Base-by-base conservation (phyloP, 2,797 vertebrate species). In the Hapalemur alaotrensis region DNA sequence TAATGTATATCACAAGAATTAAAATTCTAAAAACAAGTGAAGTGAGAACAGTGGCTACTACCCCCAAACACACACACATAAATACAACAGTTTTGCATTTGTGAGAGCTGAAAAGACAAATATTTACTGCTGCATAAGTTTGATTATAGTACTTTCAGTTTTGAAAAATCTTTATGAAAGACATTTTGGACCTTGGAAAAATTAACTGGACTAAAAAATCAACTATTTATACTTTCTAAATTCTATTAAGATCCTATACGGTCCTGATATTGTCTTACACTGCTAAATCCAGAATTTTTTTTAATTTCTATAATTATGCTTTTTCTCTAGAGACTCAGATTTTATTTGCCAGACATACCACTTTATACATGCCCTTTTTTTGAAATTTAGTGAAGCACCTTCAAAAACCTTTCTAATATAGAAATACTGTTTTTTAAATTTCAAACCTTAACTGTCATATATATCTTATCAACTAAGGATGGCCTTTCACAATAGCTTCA, bases 161-260 rank as follows among this genome's bases (percentile, higher is more conserved):
- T 97, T 67, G 35, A 54, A 87, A 92, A 93, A 76, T 90, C 32
- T 83, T 87, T 90, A 80, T 73, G 32, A 83, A 80, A 90, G 8
- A 54, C 18, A 90, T 85, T 79, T 82, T 54, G 59, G 87, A 10
- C 7, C 52, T 79, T 92, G 11, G 81, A 92, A 88, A 96, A 92
- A 86, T 73, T 89, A 92, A 92, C 25, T 67, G 32, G 17, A 80
- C 93, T 32, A 81, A 63, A 84, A 91, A 95, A 65, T 72, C 59
- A 91, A 67, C 38, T 35, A 75, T 59, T 50, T 89, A 10, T 65
- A 75, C 67, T 84, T 97, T 65, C 43, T 28, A 86, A 90, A 81
- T 90, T 78, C 76, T 87, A 18, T 88, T 61, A 95, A 72, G 72
- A 83, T 65, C 22, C 22, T 73, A 73, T 17, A 59, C 11, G 48